These are phyloP conservation scores for Rhinatrema bivittatum DNA, from an alignment of 2,797 vertebrate species.

Conservation along the genomic window DNA sequence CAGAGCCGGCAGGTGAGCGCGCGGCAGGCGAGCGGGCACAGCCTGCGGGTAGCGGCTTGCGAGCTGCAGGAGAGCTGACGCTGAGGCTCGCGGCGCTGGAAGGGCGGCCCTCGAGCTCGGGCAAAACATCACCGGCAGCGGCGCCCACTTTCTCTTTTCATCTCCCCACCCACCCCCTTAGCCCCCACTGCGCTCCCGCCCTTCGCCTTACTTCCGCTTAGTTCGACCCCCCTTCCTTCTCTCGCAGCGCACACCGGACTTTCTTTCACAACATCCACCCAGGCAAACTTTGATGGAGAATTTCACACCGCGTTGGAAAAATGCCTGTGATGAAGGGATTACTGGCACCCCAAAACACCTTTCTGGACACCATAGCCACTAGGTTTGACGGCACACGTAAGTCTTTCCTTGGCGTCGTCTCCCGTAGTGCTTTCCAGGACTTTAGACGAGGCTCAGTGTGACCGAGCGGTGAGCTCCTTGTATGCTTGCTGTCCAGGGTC, in stretches of 20 bases:
- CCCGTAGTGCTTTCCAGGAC: too few species aligned
- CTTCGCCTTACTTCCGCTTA: slow-evolving; percentile 8
- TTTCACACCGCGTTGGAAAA: slow-evolving; percentile 74
- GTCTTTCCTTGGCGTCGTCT: slow-evolving; percentile 51
- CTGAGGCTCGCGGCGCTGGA: slow-evolving; percentile 1
- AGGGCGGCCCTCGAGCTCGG: slow-evolving; percentile 29
- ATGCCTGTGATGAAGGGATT: slow-evolving; percentile 99
- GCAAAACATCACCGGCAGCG: slow-evolving; percentile 3
- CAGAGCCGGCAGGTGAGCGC: neutral
- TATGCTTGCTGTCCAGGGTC: neutral
- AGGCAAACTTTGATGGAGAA: slow-evolving; percentile 93
- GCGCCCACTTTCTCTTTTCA: neutral
- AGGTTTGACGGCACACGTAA: slow-evolving; percentile 98
- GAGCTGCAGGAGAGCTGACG: neutral
- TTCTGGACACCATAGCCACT: slow-evolving; percentile 95
- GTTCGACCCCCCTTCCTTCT: slow-evolving; percentile 9
- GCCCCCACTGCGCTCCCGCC: slow-evolving; percentile 4
- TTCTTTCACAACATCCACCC: slow-evolving; percentile 14
- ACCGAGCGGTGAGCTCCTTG: neutral
- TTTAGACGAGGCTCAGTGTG: too few species aligned
- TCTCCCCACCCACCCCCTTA: neutral
- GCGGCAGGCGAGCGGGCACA: neutral
- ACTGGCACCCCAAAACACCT: slow-evolving; percentile 95
- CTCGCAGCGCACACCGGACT: too few species aligned
- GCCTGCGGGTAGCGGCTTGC: slow-evolving; percentile 1